Percentiles rank a stretch among this genome's conserved stretches.
Conservation (phyloP, 2,888 invertebrate species). For the Habroteleia sp. region DNA sequence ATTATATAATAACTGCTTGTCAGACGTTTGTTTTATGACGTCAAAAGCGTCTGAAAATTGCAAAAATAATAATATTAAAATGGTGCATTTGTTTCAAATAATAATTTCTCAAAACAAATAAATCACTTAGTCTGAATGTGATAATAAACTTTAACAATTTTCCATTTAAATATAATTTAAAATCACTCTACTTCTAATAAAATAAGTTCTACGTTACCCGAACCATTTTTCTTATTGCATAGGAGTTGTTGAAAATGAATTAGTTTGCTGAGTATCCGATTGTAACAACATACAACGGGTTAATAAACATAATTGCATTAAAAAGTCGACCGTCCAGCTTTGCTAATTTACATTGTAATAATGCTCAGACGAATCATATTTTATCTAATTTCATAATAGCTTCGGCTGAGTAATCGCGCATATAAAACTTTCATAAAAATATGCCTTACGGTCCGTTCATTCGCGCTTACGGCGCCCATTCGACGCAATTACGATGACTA, state of each 20-base stretch:
- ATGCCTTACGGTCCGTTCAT: slow-evolving; percentile 35
- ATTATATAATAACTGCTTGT: too few relatives aligned
- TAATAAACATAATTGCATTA: slow-evolving; percentile 25
- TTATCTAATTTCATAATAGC: slow-evolving; percentile 31
- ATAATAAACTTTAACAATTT: too few relatives aligned
- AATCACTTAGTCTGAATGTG: too few relatives aligned
- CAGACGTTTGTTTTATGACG: too few relatives aligned
- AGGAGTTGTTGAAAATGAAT: background rate
- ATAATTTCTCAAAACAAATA: too few relatives aligned
- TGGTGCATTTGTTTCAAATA: too few relatives aligned
- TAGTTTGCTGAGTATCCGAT: background rate
- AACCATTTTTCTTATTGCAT: too few relatives aligned
- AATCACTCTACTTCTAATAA: too few relatives aligned
- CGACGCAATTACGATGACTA: slow-evolving; percentile 36
- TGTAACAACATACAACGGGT: slow-evolving; percentile 5
- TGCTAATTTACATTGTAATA: slow-evolving; percentile 43
- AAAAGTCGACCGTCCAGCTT: slow-evolving; percentile 3
- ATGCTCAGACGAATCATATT: slow-evolving; percentile 23
- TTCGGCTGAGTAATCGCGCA: slow-evolving; percentile 27
- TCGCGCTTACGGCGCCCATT: slow-evolving; percentile 27
- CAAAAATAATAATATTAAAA: too few relatives aligned
- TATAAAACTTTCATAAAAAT: slow-evolving; percentile 37
- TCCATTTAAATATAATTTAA: too few relatives aligned
- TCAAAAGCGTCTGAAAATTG: too few relatives aligned
- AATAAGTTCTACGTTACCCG: too few relatives aligned